Base-by-base conservation (phyloP, 2,888 invertebrate species). In the Drosophila tanythrix region DNA sequence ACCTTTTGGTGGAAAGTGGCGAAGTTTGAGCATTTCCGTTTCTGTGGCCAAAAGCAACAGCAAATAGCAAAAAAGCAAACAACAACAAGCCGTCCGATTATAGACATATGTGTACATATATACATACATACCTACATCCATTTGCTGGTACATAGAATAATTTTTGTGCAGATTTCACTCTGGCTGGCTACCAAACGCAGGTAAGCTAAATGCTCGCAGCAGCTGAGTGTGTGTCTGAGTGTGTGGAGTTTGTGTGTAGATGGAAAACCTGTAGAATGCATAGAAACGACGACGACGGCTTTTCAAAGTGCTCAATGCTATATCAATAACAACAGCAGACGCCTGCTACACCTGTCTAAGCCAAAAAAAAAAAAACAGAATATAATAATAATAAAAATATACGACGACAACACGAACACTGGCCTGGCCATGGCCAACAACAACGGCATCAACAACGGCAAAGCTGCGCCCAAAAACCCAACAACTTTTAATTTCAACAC, bases 401-500 rank as follows among this genome's bases (percentile, higher is more conserved):
- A 56, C 69, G 77, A 60, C 72, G 68, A 66, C 61, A 69, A 70
- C 56, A 74, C 82, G 68, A 25, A 46, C 74, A 59, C 61, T 71
- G 61, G 63, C 60, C 60, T 66, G 79, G 70, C 88, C 81, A 83
- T 83, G 82, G 80, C 82, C 80, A 79, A 68, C 79, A 71, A 70
- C 74, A 69, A 77, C 72, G 43, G 36, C 67, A 38, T 51, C 60
- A 21, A 50, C 57, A 61, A 53, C 67, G 67, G 31, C 70, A 63
- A 69, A 70, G 75, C 87, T 87, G 89, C 85, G 82, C 89, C 89
- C 86, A 83, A 88, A 83, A 82, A 83, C 76, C 77, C 83, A 84
- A 88, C 85, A 90, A 89, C 89, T 89, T 90, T 89, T 89, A 90
- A 83, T 89, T 89, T 89, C 90, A 88, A 87, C 82, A 90, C 89